Evolutionary conservation across 2,113 vertebrate genomes (phyloP).

Genomic region (Atlantisia rogersi): DNA sequence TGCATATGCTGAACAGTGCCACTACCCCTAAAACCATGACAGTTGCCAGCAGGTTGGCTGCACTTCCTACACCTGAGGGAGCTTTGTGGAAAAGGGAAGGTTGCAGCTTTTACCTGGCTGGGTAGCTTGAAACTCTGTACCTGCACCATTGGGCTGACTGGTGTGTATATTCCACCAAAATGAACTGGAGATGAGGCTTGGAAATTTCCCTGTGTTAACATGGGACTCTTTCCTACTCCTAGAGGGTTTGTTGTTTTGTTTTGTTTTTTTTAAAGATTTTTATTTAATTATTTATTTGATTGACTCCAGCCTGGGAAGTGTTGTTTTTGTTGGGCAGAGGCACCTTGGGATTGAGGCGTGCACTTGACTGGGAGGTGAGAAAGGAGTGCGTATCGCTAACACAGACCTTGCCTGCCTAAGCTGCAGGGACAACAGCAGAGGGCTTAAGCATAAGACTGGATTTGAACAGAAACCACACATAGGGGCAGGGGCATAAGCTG

Average conservation of each 20-base stretch:
- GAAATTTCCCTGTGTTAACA: slow-evolving; percentile 17
- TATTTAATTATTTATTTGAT: slow-evolving; percentile 70
- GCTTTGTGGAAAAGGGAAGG: neutral
- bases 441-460: neutral
- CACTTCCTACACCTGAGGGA: neutral
- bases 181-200: slow-evolving; percentile 23
- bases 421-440: neutral
- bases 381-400: neutral
- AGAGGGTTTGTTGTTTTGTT: neutral
- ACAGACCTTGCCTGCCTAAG: neutral
- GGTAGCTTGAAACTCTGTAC: neutral
- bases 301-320: slow-evolving; percentile 34
- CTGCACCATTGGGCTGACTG: slow-evolving; percentile 17
- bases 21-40: neutral
- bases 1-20: neutral
- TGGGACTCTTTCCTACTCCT: neutral
- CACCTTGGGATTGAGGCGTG: neutral
- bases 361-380: neutral
- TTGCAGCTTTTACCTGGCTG: neutral
- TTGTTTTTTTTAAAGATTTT: slow-evolving; percentile 13
- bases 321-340: slow-evolving; percentile 36
- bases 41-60: neutral
- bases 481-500: neutral
- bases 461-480: neutral
- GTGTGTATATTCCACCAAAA: slow-evolving; percentile 36